Base-by-base conservation (phyloP, 2,797 vertebrate genomes). In the Iguana delicatissima region DNA sequence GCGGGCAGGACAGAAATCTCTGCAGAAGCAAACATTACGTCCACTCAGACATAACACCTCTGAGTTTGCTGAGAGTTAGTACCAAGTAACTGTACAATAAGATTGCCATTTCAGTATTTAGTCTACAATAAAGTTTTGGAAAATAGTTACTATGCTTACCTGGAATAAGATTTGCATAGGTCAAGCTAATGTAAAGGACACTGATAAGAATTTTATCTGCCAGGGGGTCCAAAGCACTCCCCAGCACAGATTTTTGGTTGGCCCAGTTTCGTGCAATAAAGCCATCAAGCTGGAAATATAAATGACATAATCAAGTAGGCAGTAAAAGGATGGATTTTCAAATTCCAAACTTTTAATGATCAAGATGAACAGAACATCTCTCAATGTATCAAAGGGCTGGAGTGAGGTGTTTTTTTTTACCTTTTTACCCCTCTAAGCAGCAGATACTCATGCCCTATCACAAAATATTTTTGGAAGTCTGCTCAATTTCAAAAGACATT, bases 201-300 rank as follows among this genome's bases (percentile, higher is more conserved):
- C 99, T 99, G 98, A 99, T 99, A 91, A 99, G 99, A 88, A 99
- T 99, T 97, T 99, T 99, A 96, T 99, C 99, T 76, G 99, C 99
- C 96, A 99, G 93, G 35, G 99, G 99, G 96, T 99, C 99, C 3
- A 99, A 98, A 95, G 99, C 99, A 81, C 99, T 99, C 95, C 99
- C 99, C 97, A 99, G 90, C 5, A 98, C 99, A 0, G 99, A 99
- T 95, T 99, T 99, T 95, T 99, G 99, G 95, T 96, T 99, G 92
- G 98, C 98, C 99, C 99, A 99, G 76, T 98, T 99, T 91, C 99
- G 98, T 92, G 99, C 99, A 87, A 99, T 99, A 96, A 98, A 99
- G 89, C 99, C 99, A 64, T 99, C 99, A 97, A 99, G 88, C 99
- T 99, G 96, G 92, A 95, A 95, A 96, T 77, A 93, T 76, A 96